phyloP scores from a whole-genome alignment of 2,888 invertebrate species.

The Hofmannophila pseudospretella region DNA sequence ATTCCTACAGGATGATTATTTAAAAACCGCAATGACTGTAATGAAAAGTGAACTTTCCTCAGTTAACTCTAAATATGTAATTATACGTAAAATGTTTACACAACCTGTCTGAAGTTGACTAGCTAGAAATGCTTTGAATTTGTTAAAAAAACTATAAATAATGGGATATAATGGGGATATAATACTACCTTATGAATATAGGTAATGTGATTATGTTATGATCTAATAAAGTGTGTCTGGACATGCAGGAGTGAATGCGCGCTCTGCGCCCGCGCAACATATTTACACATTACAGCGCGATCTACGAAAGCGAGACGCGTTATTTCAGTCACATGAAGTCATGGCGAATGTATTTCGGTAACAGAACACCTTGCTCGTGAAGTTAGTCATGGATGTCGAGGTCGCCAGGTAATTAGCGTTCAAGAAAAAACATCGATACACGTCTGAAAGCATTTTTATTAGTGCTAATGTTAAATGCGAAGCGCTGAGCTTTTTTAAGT shows the following conservation, averaged over 20 bases:
- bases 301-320: slow-evolving; percentile 37
- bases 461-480: slow-evolving; percentile 57
- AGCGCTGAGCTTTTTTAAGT: slow-evolving; percentile 30
- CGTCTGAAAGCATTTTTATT: slow-evolving; percentile 58
- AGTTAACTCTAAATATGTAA: no score
- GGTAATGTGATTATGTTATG: no score
- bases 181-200: no score
- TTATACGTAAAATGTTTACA: no score
- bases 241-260: no score
- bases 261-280: slow-evolving; percentile 15
- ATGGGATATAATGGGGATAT: no score
- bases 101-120: no score
- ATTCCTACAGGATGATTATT: not conserved
- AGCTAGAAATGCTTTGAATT: no score
- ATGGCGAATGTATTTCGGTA: slow-evolving; percentile 65
- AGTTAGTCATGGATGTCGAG: slow-evolving; percentile 63
- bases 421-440: slow-evolving; percentile 40
- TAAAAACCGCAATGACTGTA: not conserved
- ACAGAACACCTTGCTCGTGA: slow-evolving; percentile 54
- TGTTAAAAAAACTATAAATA: no score
- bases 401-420: slow-evolving; percentile 40
- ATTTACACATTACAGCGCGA: slow-evolving; percentile 16
- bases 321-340: slow-evolving; percentile 70
- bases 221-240: no score
- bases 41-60: no score